Conservation (phyloP, 1,140 invertebrate genomes). For the Meloidogyne chitwoodi region DNA sequence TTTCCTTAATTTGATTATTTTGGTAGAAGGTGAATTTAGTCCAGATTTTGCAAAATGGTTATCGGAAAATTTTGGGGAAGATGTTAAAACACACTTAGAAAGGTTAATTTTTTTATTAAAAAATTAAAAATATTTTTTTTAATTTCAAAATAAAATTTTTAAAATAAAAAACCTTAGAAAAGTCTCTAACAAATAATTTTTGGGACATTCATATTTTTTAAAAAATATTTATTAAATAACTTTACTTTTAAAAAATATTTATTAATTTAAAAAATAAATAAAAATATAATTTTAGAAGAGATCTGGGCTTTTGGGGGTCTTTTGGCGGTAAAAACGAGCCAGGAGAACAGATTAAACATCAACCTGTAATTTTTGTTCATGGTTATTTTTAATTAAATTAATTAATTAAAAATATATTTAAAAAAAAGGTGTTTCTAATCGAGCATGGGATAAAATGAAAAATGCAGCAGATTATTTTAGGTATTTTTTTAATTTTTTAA, state of each 20-base stretch:
- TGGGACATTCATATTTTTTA: too few relatives aligned
- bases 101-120: slow-evolving; percentile 17
- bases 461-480: slow-evolving; percentile 45
- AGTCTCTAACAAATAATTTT: too few relatives aligned
- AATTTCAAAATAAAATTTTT: too few relatives aligned
- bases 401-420: background rate
- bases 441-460: slow-evolving; percentile 53
- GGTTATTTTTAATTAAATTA: background rate
- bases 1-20: background rate
- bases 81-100: slow-evolving; percentile 50
- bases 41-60: slow-evolving; percentile 47
- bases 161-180: too few relatives aligned
- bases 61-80: slow-evolving; percentile 46
- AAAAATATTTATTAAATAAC: too few relatives aligned
- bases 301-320: slow-evolving; percentile 45
- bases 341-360: slow-evolving; percentile 40
- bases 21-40: slow-evolving; percentile 15
- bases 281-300: slow-evolving; percentile 27
- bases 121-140: background rate
- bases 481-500: background rate
- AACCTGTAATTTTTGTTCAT: slow-evolving; percentile 55
- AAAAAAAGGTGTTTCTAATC: slow-evolving; percentile 43
- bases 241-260: too few relatives aligned
- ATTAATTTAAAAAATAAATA: too few relatives aligned
- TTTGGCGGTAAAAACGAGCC: slow-evolving; percentile 46